Conservation (phyloP, 2,113 vertebrate genomes). For the Zosterops japonicus region DNA sequence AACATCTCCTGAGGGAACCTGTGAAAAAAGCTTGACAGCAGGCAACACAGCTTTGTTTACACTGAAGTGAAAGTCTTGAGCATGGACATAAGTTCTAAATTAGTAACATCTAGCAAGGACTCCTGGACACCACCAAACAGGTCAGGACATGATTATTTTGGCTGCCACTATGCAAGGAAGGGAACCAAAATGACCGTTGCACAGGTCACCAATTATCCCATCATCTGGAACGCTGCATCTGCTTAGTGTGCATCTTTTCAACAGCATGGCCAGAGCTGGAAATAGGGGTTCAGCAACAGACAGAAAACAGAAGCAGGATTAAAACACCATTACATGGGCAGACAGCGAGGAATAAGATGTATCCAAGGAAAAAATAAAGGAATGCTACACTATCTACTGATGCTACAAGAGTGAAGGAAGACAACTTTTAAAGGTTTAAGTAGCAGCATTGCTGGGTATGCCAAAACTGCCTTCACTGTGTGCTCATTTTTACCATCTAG, state of each 20-base stretch:
- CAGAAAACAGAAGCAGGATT: constrained; percentile 10
- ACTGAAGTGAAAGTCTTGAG: not conserved
- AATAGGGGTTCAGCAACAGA: constrained; percentile 8
- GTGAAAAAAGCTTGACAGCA: not conserved
- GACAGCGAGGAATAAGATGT: not conserved
- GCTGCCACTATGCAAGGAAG: not conserved
- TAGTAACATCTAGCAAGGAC: not conserved
- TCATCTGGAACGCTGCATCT: not conserved
- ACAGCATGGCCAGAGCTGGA: not conserved
- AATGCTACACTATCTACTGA: not conserved
- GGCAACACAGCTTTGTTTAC: not conserved
- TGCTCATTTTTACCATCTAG: not conserved
- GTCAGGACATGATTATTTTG: not conserved
- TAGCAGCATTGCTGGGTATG: accelerated
- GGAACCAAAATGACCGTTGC: not conserved
- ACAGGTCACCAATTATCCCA: constrained; percentile 13
- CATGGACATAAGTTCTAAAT: not conserved
- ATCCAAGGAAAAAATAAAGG: not conserved
- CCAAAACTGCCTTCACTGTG: not conserved
- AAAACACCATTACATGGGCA: not conserved
- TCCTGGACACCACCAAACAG: not conserved
- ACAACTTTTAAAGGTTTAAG: not conserved
- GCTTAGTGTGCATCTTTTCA: not conserved
- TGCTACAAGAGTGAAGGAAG: not conserved
- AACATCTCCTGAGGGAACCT: not conserved